These are phyloP conservation scores for Ophioninae sp. DNA, from an alignment of 2,888 invertebrate genomes.

Conservation along the genomic window DNA sequence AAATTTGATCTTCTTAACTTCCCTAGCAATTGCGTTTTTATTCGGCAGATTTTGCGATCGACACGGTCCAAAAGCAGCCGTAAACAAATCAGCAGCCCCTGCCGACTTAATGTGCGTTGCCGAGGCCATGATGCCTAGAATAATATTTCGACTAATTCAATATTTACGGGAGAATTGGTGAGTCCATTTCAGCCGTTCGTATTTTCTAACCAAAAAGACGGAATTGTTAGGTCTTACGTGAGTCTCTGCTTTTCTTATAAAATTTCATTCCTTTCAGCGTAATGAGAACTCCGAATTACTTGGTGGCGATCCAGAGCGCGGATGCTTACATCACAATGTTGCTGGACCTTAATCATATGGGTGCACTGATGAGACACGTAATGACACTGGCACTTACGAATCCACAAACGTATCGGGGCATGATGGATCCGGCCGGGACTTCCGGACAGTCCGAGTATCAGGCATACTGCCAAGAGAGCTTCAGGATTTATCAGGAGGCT, in stretches of 20 bases:
- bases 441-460: slow-evolving; percentile 85
- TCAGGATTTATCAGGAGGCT: slow-evolving; percentile 90
- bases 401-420: slow-evolving; percentile 83
- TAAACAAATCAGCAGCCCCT: slow-evolving; percentile 88
- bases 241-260: background rate
- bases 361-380: slow-evolving; percentile 96
- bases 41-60: slow-evolving; percentile 92
- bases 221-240: background rate
- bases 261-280: slow-evolving; percentile 73
- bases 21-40: background rate
- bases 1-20: background rate
- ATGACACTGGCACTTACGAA: slow-evolving; percentile 96
- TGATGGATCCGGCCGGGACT: slow-evolving; percentile 74
- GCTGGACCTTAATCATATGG: slow-evolving; percentile 97
- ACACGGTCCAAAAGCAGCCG: slow-evolving; percentile 95
- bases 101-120: slow-evolving; percentile 95
- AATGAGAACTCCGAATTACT: slow-evolving; percentile 83
- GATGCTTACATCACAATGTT: slow-evolving; percentile 95
- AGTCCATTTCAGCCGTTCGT: slow-evolving; percentile 54
- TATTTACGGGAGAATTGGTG: slow-evolving; percentile 94
- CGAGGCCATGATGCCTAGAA: slow-evolving; percentile 96
- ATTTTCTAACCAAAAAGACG: slow-evolving; percentile 17
- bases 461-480: slow-evolving; percentile 88
- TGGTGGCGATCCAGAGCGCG: slow-evolving; percentile 90
- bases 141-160: slow-evolving; percentile 93